Percentiles rank a stretch among this genome's conserved stretches.
phyloP scores from a whole-genome alignment of 1,140 invertebrate genomes.

The Drosophila ohnishii region DNA sequence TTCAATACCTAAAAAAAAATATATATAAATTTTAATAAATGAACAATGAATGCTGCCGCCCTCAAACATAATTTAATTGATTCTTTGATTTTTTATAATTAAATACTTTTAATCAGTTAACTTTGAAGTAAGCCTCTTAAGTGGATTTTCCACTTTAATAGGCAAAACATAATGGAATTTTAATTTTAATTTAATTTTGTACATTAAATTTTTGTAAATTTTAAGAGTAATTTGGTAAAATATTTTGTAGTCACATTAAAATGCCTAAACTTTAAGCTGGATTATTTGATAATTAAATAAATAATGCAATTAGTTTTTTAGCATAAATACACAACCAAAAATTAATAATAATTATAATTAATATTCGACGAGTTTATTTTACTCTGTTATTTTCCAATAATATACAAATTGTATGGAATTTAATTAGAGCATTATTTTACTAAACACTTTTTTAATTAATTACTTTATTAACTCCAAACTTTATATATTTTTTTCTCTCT shows the following conservation, averaged over 20 bases:
- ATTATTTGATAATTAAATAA: neutral
- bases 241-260: neutral
- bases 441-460: neutral
- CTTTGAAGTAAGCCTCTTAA: neutral
- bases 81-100: neutral
- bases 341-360: too few species aligned
- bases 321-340: too few species aligned
- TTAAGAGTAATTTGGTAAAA: too few species aligned
- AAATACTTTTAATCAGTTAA: neutral
- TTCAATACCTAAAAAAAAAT: neutral
- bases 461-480: neutral
- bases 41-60: neutral
- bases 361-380: neutral
- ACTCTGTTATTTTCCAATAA: too few species aligned
- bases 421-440: too few species aligned
- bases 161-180: neutral
- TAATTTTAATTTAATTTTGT: neutral
- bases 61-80: neutral
- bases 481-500: constrained; percentile 1
- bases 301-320: neutral
- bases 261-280: neutral
- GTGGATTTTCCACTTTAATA: neutral
- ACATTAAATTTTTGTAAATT: neutral
- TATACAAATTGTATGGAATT: too few species aligned
- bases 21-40: neutral